These are phyloP conservation scores for Muntiacus muntjak DNA, from an alignment of 2,113 vertebrate genomes.

Conservation along the genomic window DNA sequence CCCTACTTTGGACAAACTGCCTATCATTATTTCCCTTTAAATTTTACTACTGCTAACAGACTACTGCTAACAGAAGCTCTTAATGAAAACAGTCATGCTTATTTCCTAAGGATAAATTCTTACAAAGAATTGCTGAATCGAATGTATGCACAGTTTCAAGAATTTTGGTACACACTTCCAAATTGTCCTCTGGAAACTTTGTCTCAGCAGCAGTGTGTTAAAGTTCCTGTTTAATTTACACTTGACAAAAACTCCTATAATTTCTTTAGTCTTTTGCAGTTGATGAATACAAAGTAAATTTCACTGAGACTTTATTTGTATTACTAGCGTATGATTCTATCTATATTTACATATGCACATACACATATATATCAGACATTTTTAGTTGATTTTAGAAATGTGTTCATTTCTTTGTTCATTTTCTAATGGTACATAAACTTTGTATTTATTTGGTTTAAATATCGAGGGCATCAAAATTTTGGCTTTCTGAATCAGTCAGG, in stretches of 20 bases:
- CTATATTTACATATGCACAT: not conserved
- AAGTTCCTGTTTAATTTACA: constrained; percentile 30
- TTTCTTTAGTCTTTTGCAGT: not conserved
- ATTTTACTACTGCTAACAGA: constrained; percentile 21
- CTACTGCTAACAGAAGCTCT: not conserved
- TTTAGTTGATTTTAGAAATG: not conserved
- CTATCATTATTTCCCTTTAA: not conserved
- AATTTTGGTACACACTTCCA: not conserved
- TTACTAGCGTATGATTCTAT: not conserved
- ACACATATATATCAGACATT: not conserved
- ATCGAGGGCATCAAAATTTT: not conserved
- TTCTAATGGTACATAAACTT: not conserved
- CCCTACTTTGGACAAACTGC: not conserved
- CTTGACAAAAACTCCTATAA: not conserved
- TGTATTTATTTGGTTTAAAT: constrained; percentile 7
- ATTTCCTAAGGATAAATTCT: constrained; percentile 29
- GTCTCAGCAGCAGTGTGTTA: not conserved
- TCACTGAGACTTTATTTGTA: not conserved
- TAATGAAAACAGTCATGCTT: not conserved
- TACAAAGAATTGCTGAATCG: constrained; percentile 36
- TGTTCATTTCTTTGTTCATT: not conserved
- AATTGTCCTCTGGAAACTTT: constrained; percentile 29
- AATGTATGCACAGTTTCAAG: not conserved
- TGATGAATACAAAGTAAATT: constrained; percentile 30
- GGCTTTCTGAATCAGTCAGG: not conserved